Percentiles rank a stretch among this genome's conserved stretches.
These are phyloP conservation scores for Euura lappo DNA, from an alignment of 1,140 invertebrate species.

Conservation along the genomic window DNA sequence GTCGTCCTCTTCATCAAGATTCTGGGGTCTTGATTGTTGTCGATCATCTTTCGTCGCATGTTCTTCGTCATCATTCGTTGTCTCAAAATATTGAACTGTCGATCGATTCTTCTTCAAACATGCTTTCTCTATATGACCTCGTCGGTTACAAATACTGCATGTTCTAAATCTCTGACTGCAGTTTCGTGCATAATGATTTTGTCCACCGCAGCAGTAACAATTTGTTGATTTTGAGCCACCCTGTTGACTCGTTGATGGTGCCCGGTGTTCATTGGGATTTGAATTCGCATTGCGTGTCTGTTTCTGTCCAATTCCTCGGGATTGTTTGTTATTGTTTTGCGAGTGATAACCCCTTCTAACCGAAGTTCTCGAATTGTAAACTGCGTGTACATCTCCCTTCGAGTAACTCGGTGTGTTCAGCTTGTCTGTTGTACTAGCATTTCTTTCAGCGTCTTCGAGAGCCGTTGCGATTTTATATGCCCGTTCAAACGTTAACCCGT, in stretches of 20 bases:
- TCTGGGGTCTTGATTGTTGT: background rate
- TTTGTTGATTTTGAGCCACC: background rate
- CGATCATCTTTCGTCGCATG: too few relatives aligned
- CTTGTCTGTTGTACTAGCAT: background rate
- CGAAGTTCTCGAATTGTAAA: too few relatives aligned
- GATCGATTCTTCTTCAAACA: background rate
- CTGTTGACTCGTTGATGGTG: too few relatives aligned
- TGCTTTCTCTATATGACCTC: constrained; percentile 8
- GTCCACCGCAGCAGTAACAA: background rate
- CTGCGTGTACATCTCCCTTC: too few relatives aligned
- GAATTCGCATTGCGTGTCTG: background rate
- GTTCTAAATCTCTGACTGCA: background rate
- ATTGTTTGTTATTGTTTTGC: too few relatives aligned
- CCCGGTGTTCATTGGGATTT: background rate
- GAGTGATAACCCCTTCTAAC: too few relatives aligned
- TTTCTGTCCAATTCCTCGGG: background rate
- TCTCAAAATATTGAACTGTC: too few relatives aligned
- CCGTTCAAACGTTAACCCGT: constrained; percentile 17
- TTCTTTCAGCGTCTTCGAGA: constrained; percentile 12
- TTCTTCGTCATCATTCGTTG: too few relatives aligned
- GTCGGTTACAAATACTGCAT: background rate
- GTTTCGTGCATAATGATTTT: background rate
- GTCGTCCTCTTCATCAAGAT: constrained; percentile 25
- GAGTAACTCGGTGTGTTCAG: too few relatives aligned
- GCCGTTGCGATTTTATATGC: constrained; percentile 13